Base-by-base conservation (phyloP, 2,113 vertebrate genomes). In the Tachysurus vachellii region DNA sequence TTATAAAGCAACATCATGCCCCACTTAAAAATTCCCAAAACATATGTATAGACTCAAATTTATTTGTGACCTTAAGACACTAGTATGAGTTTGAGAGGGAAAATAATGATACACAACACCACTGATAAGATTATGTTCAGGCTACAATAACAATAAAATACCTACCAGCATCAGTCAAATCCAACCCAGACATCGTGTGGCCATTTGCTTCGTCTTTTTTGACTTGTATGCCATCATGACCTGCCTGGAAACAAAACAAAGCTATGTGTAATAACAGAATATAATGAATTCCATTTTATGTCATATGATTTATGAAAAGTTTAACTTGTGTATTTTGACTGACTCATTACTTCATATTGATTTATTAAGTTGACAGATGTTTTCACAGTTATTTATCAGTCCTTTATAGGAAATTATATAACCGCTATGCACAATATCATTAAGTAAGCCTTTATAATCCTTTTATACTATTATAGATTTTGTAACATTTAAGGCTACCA, bases 121-220 rank as follows among this genome's bases (percentile, higher is more conserved):
- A 17, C 2, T 28, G 4, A 57, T 62, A 66, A 23, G 3, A 81
- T 62, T 81, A 81, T 23, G n/a, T 14, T n/a, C 28, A 31, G 42
- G 23, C 17, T 73, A 31, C 31, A 16, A 16, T 76, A n/a, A 53
- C 36, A 70, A 66, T n/a, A 9, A 36, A 14, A 21, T 21, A 88
- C 88, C 53, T 83, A 95, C 95, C 91, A 57, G 76, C 54, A 12
- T 87, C 86, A 11, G 88, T 85, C 77, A 88, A 0, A 70, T 90
- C 90, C 1, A 77, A 88, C 76, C 91, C 81, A 19, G 26, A 86
- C 44, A 89, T 86, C 53, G 92, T 85, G 21, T 93, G 77, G 36
- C 92, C 93, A 21, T 94, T 94, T 17, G 87, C 62, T 6, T 80
- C 91, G 87, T 94, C 94, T 54, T 95, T 95, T 84, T 85, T 77